A percentile compares a stretch with the other conserved stretches of the same genome.
phyloP scores from a whole-genome alignment of 2,888 invertebrate genomes.

The Ptychoptera contaminata region DNA sequence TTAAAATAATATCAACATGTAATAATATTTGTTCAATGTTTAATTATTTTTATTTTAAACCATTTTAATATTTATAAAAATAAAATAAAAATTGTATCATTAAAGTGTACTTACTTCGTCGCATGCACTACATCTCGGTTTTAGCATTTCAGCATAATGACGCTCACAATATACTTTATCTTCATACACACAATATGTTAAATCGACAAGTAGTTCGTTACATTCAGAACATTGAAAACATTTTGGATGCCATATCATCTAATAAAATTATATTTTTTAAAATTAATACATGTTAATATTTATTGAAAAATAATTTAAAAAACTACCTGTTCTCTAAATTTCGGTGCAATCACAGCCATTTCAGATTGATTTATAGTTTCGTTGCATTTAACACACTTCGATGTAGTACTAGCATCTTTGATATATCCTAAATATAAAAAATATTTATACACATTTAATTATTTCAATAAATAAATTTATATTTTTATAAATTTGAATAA shows the following conservation, averaged over 20 bases:
- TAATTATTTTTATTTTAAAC: too few relatives aligned
- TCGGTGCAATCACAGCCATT: conserved; percentile 71
- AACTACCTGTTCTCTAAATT: conserved; percentile 55
- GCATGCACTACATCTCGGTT: conserved; percentile 91
- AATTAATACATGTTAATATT: background rate
- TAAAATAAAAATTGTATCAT: too few relatives aligned
- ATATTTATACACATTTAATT: background rate
- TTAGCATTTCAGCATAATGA: conserved; percentile 91
- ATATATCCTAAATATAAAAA: conserved; percentile 36
- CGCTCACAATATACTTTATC: conserved; percentile 81
- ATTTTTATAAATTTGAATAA: conserved; percentile 16
- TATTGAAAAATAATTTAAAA: conserved; percentile 11
- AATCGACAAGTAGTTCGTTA: conserved; percentile 84
- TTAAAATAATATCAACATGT: too few relatives aligned
- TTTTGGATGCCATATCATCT: conserved; percentile 73
- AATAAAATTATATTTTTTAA: conserved; percentile 6
- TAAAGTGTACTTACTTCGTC: conserved; percentile 71
- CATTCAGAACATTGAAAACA: conserved; percentile 86
- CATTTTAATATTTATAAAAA: too few relatives aligned
- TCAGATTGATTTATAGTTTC: conserved; percentile 64
- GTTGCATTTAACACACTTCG: conserved; percentile 70
- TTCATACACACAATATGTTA: conserved; percentile 88
- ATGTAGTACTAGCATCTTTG: conserved; percentile 42
- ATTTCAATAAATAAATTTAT: conserved; percentile 2
- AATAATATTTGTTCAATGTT: too few relatives aligned